These are phyloP conservation scores for Nilaparvata lugens DNA, from an alignment of 1,140 invertebrate species.

Conservation along the genomic window DNA sequence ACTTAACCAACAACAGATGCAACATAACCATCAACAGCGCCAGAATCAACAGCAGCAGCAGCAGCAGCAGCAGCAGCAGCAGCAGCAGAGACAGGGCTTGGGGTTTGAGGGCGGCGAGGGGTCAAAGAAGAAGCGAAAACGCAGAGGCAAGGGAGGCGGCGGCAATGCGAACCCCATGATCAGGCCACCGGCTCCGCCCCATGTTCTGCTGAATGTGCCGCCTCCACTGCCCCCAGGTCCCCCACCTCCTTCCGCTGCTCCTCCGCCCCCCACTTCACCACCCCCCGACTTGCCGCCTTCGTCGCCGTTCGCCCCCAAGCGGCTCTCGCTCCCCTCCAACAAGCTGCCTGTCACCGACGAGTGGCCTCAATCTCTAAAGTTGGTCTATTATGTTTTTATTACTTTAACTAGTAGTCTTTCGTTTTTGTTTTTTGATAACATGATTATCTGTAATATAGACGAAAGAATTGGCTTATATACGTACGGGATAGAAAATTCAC, in stretches of 20 bases:
- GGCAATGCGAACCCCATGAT: neutral
- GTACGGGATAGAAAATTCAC: no score
- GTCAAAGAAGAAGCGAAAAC: neutral
- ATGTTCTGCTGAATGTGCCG: neutral
- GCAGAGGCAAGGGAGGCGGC: neutral
- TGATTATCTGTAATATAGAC: neutral
- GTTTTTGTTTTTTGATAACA: neutral
- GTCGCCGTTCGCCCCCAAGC: neutral
- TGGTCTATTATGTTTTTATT: neutral
- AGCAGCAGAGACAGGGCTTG: neutral
- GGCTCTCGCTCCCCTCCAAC: neutral
- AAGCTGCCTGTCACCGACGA: neutral
- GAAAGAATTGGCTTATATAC: no score
- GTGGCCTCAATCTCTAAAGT: neutral
- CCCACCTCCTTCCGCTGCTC: neutral
- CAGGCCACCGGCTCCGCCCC: neutral
- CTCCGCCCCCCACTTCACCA: neutral
- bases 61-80: neutral
- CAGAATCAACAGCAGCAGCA: neutral
- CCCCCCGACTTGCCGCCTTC: neutral
- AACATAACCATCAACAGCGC: neutral
- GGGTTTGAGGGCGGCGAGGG: neutral
- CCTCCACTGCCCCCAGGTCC: conserved; percentile 10
- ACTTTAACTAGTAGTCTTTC: neutral
- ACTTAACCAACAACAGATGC: neutral